Evolutionary conservation across 2,113 vertebrate genomes (phyloP), one percentile per base, ranked within the genome.

Genomic region (Rhinichthys klamathensis): DNA sequence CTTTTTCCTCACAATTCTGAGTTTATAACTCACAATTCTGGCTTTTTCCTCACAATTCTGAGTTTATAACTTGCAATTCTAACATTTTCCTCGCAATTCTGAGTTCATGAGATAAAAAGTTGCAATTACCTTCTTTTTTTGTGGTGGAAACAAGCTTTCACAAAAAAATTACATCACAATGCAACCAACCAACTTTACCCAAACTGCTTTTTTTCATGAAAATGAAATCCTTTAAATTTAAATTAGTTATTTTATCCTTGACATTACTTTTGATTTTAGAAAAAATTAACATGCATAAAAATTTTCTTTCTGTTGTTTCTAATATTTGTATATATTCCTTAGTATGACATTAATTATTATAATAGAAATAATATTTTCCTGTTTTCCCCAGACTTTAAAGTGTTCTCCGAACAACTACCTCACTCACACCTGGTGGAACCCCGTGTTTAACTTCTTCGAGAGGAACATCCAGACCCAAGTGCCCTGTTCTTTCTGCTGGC

Each of bases 381-480:
- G 23, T 51, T 61, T 56, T 84, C 86, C 73, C 38, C 93, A 99
- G 98, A 95, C 92, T 90, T 93, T 99, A 89, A 98, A 97, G 91
- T 95, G 96, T 25, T 97, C 97, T 1, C 96, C 97, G 0, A 96
- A 97, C 92, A 99, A 98, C 90, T 99, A 98, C 92, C 95, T 99
- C 88, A 98, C 96, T 91, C 96, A 97, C 93, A 96, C 96, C 0
- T 99, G 98, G 98, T 99, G 98, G 98, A 99, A 97, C 91, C 97
- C 97, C 2, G 91, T 98, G 88, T 99, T 99, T 90, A 96, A 96
- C 92, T 98, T 99, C 87, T 94, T 99, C 3, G 98, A 99, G 95
- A 97, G 95, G 91, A 99, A 99, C 0, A 94, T 99, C n/a, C 97
- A 98, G 89, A 96, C 95, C 16, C 91, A 96, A 4, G 95, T 99